Conservation (phyloP, 2,113 vertebrate genomes). For the Athene noctua region DNA sequence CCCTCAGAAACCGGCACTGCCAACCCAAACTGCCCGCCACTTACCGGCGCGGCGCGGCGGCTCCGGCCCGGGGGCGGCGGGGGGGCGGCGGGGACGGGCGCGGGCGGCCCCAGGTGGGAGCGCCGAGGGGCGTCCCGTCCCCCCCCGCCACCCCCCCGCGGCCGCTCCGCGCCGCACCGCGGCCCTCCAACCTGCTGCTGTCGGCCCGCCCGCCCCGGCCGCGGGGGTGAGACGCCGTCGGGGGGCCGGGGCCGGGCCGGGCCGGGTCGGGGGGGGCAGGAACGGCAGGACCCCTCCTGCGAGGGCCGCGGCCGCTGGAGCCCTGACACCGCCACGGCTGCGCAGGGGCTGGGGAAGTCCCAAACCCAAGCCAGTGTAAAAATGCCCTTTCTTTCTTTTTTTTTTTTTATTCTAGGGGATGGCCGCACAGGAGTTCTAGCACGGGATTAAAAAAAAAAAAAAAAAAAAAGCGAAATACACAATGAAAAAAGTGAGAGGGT, state of each 20-base stretch:
- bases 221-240: neutral
- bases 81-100: neutral
- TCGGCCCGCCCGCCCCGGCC: constrained; percentile 21
- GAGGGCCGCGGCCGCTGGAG: neutral
- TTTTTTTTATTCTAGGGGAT: neutral
- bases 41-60: neutral
- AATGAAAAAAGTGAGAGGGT: constrained; percentile 28
- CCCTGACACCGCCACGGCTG: neutral
- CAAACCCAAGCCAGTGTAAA: neutral
- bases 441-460: neutral
- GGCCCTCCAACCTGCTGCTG: constrained; percentile 54
- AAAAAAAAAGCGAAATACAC: neutral
- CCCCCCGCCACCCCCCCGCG: neutral
- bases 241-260: neutral
- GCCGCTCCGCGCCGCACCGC: neutral
- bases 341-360: neutral
- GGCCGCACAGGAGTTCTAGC: neutral
- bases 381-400: neutral
- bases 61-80: neutral
- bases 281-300: neutral
- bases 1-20: neutral
- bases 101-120: neutral
- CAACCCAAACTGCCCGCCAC: neutral
- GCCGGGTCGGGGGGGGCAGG: neutral
- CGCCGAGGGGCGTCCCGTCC: neutral